Evolutionary conservation across 2,113 vertebrate genomes (phyloP).

Genomic region (Coreoperca whiteheadi): DNA sequence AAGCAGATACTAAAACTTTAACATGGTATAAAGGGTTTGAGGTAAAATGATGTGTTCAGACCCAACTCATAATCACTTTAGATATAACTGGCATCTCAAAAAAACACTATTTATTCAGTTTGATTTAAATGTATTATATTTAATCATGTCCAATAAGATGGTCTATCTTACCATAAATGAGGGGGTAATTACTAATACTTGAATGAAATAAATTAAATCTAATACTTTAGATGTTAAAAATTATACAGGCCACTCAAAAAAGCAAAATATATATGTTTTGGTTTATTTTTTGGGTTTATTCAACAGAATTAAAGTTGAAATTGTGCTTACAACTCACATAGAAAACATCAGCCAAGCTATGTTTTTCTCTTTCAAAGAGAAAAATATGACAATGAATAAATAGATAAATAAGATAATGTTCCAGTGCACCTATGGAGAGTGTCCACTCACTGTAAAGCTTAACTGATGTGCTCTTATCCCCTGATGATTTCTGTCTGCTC

Average conservation of each 20-base stretch:
- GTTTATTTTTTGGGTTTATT: background rate
- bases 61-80: background rate
- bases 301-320: background rate
- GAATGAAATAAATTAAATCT: background rate
- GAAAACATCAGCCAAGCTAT: no score
- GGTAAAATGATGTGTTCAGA: background rate
- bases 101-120: background rate
- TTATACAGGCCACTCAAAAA: background rate
- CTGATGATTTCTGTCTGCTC: conserved; percentile 81
- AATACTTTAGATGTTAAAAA: background rate
- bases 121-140: background rate
- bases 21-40: background rate
- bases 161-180: background rate
- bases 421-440: background rate
- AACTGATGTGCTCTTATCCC: conserved; percentile 74
- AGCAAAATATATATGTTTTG: background rate
- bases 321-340: background rate
- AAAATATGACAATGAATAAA: background rate
- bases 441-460: conserved; percentile 88
- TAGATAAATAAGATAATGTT: background rate
- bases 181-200: background rate
- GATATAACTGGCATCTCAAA: background rate
- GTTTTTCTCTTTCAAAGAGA: no score
- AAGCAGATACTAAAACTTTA: background rate
- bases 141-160: background rate